Conservation (phyloP, 2,113 vertebrate genomes). For the Malurus alboscapulatus region DNA sequence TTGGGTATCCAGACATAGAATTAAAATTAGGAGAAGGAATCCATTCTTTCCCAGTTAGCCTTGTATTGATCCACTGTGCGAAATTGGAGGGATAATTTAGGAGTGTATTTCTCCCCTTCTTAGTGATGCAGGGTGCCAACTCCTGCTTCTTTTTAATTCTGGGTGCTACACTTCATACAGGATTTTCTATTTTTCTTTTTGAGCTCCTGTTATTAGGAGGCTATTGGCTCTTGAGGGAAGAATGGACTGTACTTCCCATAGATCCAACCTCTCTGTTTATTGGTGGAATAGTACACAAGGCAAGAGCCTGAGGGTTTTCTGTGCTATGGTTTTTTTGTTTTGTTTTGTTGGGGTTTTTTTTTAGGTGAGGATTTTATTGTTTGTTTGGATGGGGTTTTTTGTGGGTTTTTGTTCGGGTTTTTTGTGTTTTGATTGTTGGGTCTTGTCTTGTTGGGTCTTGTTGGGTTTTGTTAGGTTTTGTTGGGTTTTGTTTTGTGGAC, state of each 20-base stretch:
- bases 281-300: background rate
- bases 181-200: background rate
- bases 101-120: background rate
- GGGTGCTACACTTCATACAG: background rate
- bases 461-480: background rate
- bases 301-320: fast-evolving
- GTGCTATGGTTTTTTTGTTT: background rate
- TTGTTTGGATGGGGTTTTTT: background rate
- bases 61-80: background rate
- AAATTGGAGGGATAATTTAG: background rate
- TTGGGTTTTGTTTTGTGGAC: background rate
- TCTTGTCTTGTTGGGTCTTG: background rate
- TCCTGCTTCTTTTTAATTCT: background rate
- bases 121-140: background rate
- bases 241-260: background rate
- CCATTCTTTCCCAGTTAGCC: background rate
- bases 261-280: background rate
- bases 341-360: background rate
- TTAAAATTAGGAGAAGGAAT: background rate
- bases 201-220: background rate
- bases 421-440: too few relatives aligned
- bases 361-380: background rate
- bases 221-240: background rate
- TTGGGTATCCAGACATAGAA: background rate
- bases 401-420: too few relatives aligned